These are phyloP conservation scores for Smutsia temminckii DNA, from an alignment of 2,797 vertebrate genomes.

Conservation along the genomic window DNA sequence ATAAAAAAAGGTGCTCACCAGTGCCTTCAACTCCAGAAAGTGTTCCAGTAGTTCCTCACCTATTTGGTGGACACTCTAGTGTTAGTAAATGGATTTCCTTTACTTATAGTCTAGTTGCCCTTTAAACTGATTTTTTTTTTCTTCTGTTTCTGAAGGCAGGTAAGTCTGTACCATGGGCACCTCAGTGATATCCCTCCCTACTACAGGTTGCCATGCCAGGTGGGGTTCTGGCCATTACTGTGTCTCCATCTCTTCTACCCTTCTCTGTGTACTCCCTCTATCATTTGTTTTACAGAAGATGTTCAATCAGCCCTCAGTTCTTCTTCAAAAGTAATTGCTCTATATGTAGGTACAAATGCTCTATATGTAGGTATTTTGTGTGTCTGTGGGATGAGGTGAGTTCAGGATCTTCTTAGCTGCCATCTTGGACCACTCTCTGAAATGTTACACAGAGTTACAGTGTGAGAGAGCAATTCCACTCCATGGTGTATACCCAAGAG, in stretches of 20 bases:
- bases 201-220: not conserved
- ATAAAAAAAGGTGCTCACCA: not conserved
- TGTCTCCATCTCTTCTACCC: not conserved
- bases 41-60: not conserved
- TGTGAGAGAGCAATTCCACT: not conserved
- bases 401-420: not conserved
- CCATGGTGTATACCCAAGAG: not conserved
- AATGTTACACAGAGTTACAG: not conserved
- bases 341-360: not conserved
- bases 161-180: not conserved
- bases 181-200: not conserved
- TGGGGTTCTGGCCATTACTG: not conserved
- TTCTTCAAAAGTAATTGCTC: not conserved
- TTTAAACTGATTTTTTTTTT: not conserved
- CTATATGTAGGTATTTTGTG: not conserved
- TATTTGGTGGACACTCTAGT: not conserved
- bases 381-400: not conserved
- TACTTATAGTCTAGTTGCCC: not conserved
- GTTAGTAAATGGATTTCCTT: not conserved
- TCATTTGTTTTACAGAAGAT: not conserved
- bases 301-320: not conserved
- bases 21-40: not conserved
- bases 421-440: not conserved
- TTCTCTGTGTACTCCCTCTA: not conserved
- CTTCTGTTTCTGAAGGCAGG: accelerated